These are phyloP conservation scores for Esperia sulphurella DNA, from an alignment of 2,888 invertebrate species.

Conservation along the genomic window DNA sequence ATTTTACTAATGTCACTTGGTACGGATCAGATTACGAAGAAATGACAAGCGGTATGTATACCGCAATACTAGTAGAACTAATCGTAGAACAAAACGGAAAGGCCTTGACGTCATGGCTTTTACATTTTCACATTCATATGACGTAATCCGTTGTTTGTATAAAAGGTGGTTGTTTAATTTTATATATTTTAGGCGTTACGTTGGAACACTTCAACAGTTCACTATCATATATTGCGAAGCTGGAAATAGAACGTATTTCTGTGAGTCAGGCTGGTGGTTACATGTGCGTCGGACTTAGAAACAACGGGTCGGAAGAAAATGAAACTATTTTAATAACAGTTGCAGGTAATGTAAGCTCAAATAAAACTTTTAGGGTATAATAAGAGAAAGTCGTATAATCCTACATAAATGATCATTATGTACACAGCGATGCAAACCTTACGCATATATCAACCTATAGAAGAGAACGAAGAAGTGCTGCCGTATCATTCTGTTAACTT, in stretches of 20 bases:
- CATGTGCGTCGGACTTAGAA: constrained; percentile 37
- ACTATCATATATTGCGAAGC: constrained; percentile 45
- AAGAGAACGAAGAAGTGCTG: constrained; percentile 31
- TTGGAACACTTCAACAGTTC: constrained; percentile 29
- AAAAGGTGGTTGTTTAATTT: constrained; percentile 13
- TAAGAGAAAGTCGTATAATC: neutral
- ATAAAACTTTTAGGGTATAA: neutral
- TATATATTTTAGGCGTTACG: constrained; percentile 21
- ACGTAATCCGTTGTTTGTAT: neutral
- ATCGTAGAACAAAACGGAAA: too few species aligned
- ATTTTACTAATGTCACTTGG: constrained; percentile 54
- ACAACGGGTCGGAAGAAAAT: constrained; percentile 21
- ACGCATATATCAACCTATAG: constrained; percentile 30
- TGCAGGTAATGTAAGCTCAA: constrained; percentile 32
- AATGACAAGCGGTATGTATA: constrained; percentile 27
- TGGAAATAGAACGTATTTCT: constrained; percentile 41
- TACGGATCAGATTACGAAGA: constrained; percentile 21
- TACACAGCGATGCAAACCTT: constrained; percentile 34
- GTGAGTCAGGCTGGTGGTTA: constrained; percentile 44
- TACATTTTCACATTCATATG: too few species aligned
- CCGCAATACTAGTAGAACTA: too few species aligned
- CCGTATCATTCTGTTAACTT: constrained; percentile 46
- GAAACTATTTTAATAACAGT: constrained; percentile 39
- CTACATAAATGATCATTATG: too few species aligned
- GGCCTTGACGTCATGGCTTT: too few species aligned